Evolutionary conservation across 2,888 invertebrate species (phyloP).

Genomic region (Cynaeus angustus): DNA sequence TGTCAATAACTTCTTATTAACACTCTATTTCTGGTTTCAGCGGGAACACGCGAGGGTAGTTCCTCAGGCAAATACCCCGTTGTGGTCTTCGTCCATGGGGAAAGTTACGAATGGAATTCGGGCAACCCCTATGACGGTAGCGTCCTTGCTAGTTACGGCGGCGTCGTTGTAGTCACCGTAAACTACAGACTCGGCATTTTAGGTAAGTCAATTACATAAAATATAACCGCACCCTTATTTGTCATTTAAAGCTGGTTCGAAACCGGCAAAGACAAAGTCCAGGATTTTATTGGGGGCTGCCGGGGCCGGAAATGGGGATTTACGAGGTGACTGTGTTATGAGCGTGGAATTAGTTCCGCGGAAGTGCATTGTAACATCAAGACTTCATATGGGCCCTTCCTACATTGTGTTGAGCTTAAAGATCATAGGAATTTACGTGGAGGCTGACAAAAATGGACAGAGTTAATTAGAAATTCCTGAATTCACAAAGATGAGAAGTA

Average conservation of each 20-base stretch:
- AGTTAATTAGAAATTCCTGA: too few relatives aligned
- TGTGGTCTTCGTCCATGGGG: slow-evolving; percentile 95
- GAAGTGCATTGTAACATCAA: slow-evolving; percentile 26
- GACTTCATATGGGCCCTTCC: neutral
- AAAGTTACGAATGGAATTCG: slow-evolving; percentile 97
- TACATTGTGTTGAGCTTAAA: too few relatives aligned
- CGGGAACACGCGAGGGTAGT: slow-evolving; percentile 76
- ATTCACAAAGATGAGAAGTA: too few relatives aligned
- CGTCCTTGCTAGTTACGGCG: slow-evolving; percentile 94
- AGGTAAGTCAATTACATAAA: slow-evolving; percentile 75
- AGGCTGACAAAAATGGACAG: too few relatives aligned
- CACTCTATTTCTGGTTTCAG: slow-evolving; percentile 70
- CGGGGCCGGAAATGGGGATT: slow-evolving; percentile 29
- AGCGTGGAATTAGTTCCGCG: slow-evolving; percentile 20
- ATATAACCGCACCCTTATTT: slow-evolving; percentile 34
- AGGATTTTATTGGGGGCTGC: slow-evolving; percentile 29
- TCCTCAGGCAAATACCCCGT: slow-evolving; percentile 83
- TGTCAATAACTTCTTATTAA: neutral
- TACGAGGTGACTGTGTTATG: slow-evolving; percentile 27
- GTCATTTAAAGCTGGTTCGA: slow-evolving; percentile 25
- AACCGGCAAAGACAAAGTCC: slow-evolving; percentile 21
- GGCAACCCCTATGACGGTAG: slow-evolving; percentile 99
- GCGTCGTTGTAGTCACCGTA: slow-evolving; percentile 88
- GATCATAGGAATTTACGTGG: too few relatives aligned
- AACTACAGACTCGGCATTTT: slow-evolving; percentile 88